These are phyloP conservation scores for Ammodytes dubius DNA, from an alignment of 2,113 vertebrate genomes.

Conservation along the genomic window DNA sequence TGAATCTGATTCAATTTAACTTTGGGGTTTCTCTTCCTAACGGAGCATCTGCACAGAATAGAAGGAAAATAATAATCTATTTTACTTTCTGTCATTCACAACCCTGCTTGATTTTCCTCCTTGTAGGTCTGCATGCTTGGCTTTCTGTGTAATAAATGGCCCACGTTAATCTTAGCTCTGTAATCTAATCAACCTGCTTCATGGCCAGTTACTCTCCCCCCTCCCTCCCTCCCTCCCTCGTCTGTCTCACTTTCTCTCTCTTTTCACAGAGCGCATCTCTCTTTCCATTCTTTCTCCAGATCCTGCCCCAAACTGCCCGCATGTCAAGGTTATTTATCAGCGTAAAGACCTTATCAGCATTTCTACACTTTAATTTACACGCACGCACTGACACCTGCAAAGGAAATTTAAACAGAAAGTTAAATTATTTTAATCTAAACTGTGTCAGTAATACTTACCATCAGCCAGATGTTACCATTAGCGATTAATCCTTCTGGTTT, in stretches of 20 bases:
- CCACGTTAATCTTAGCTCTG: slow-evolving; percentile 62
- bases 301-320: slow-evolving; percentile 27
- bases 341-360: not conserved
- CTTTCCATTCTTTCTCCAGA: slow-evolving; percentile 40
- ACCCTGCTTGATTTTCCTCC: slow-evolving; percentile 8
- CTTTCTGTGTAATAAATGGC: slow-evolving; percentile 73
- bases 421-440: slow-evolving; percentile 18
- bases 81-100: slow-evolving; percentile 17
- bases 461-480: slow-evolving; percentile 70
- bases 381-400: not conserved
- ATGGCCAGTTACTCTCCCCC: slow-evolving; percentile 65
- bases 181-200: slow-evolving; percentile 83
- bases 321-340: slow-evolving; percentile 36
- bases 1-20: slow-evolving; percentile 13
- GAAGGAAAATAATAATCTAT: not conserved
- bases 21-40: slow-evolving; percentile 15
- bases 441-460: slow-evolving; percentile 49
- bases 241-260: slow-evolving; percentile 35
- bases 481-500: slow-evolving; percentile 61
- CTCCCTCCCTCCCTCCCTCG: slow-evolving; percentile 38
- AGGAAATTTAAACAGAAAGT: not conserved
- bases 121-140: slow-evolving; percentile 47
- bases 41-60: slow-evolving; percentile 5
- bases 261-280: slow-evolving; percentile 22
- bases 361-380: slow-evolving; percentile 5